These are phyloP conservation scores for Diachrysia chrysitis DNA, from an alignment of 2,888 invertebrate species.

Conservation along the genomic window DNA sequence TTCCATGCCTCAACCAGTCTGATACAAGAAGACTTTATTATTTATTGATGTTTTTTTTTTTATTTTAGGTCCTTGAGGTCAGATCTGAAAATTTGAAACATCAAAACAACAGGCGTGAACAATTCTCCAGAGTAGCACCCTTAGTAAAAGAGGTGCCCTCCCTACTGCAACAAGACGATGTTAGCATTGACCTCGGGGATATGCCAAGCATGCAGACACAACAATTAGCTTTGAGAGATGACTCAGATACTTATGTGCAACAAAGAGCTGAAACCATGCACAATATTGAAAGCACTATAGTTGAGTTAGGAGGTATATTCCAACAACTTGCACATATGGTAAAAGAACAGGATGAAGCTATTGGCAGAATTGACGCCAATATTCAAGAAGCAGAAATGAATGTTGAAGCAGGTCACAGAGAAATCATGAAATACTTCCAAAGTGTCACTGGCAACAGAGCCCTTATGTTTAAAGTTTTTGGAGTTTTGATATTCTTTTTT, in stretches of 20 bases:
- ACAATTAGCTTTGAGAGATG: constrained; percentile 94
- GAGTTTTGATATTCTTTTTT: constrained; percentile 99
- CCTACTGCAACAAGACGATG: constrained; percentile 91
- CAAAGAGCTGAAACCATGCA: constrained; percentile 99
- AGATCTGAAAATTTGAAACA: constrained; percentile 99
- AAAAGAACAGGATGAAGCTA: constrained; percentile 99
- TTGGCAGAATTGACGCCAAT: constrained; percentile 98
- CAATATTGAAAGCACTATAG: constrained; percentile 99
- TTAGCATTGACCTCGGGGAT: constrained; percentile 96
- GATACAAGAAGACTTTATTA: too few species aligned
- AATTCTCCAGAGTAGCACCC: constrained; percentile 90
- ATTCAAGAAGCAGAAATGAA: constrained; percentile 98
- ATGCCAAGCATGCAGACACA: constrained; percentile 85
- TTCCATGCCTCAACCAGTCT: too few species aligned
- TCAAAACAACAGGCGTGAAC: constrained; percentile 97
- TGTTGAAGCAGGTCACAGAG: constrained; percentile 99
- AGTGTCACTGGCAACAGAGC: constrained; percentile 99
- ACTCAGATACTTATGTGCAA: constrained; percentile 96
- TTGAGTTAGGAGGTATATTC: constrained; percentile 99
- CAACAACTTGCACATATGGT: constrained; percentile 99
- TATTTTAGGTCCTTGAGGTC: constrained; percentile 95
- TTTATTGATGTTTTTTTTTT: neutral
- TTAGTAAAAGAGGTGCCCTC: constrained; percentile 84
- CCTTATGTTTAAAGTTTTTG: constrained; percentile 99
- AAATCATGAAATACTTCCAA: constrained; percentile 99